Percentiles rank a stretch among this genome's conserved stretches.
Evolutionary conservation across 2,888 invertebrate species (phyloP).

Genomic region (Dicranocentrus wangi): DNA sequence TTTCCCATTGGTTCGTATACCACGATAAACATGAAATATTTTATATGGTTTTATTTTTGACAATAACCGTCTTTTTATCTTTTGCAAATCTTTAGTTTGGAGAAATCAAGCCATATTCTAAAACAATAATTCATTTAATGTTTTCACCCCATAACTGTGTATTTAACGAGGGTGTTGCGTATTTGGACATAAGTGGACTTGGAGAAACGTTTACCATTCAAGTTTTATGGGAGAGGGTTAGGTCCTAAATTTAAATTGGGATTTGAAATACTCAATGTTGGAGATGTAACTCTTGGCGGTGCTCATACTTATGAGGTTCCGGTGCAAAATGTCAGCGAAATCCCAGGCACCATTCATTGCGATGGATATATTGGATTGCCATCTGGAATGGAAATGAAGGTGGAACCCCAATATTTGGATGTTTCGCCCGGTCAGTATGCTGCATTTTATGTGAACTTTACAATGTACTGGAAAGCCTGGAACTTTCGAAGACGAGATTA

Average conservation of each 20-base stretch:
- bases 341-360: slow-evolving; percentile 60
- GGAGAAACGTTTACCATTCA: slow-evolving; percentile 56
- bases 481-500: slow-evolving; percentile 59
- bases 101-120: slow-evolving; percentile 64
- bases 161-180: slow-evolving; percentile 46
- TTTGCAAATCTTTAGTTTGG: slow-evolving; percentile 57
- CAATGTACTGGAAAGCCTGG: slow-evolving; percentile 55
- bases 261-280: slow-evolving; percentile 65
- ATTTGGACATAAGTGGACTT: slow-evolving; percentile 64
- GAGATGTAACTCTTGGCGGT: slow-evolving; percentile 62
- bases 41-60: too few relatives aligned
- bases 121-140: slow-evolving; percentile 51
- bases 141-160: slow-evolving; percentile 59
- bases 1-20: slow-evolving; percentile 48
- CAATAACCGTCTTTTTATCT: background rate
- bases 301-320: slow-evolving; percentile 67
- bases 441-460: slow-evolving; percentile 66
- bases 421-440: slow-evolving; percentile 60
- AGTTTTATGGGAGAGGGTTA: slow-evolving; percentile 61
- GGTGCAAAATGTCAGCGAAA: slow-evolving; percentile 64
- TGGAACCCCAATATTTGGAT: slow-evolving; percentile 53
- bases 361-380: slow-evolving; percentile 38
- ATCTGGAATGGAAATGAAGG: slow-evolving; percentile 47
- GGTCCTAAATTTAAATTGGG: slow-evolving; percentile 69
- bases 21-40: too few relatives aligned